Evolutionary conservation across 2,888 invertebrate species (phyloP).

Genomic region (Pogonocherus hispidulus): DNA sequence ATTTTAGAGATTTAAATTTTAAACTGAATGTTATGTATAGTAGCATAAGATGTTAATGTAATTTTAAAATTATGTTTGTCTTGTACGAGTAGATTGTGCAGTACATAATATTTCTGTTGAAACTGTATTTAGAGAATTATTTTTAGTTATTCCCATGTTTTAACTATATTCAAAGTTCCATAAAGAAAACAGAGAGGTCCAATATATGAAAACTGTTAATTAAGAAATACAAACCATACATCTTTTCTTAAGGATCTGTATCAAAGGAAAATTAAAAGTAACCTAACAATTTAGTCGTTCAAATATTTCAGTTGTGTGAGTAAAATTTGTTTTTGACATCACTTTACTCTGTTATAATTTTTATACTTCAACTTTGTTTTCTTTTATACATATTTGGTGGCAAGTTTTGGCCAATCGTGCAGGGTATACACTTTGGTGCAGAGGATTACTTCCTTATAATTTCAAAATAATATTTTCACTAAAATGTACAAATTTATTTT

Average conservation of each 20-base stretch:
- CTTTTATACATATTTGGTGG: too few species aligned
- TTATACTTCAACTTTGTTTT: too few species aligned
- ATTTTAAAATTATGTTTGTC: neutral
- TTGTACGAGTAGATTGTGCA: neutral
- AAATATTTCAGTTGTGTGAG: too few species aligned
- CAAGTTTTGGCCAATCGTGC: too few species aligned
- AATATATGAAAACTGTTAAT: constrained; percentile 8
- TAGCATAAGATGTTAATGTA: constrained; percentile 6
- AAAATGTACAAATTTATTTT: too few species aligned
- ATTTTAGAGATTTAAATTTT: constrained; percentile 14
- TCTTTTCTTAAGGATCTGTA: constrained; percentile 5
- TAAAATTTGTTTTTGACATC: too few species aligned
- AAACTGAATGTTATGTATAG: constrained; percentile 5
- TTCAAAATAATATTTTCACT: too few species aligned
- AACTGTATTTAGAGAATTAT: neutral
- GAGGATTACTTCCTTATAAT: too few species aligned
- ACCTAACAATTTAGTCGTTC: too few species aligned
- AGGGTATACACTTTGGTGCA: too few species aligned
- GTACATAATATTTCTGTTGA: neutral
- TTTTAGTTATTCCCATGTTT: neutral
- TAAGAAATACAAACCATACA: neutral
- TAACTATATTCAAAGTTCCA: constrained; percentile 15
- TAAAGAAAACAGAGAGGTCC: constrained; percentile 16
- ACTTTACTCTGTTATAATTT: too few species aligned
- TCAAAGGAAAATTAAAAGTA: too few species aligned